Evolutionary conservation across 2,888 invertebrate species (phyloP), one percentile per base, ranked within the genome.

Genomic region (Athripsodes cinereus): DNA sequence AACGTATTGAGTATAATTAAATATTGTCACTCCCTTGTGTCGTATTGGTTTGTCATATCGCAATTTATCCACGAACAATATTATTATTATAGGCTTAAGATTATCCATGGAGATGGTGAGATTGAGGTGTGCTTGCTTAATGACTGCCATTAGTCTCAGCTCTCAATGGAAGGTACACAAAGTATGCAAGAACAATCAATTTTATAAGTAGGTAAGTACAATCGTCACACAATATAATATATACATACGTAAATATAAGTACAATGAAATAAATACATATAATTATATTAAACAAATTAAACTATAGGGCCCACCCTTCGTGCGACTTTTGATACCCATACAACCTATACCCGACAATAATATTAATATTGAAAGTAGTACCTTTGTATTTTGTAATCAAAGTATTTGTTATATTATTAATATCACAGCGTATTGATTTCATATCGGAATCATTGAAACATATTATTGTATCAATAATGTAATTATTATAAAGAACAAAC

Each of bases 91-190:
- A 20, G 18, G 21, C 22, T 40, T 26, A 13, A 40, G 40, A 40
- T n/a, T 40, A 40, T 40, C n/a, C 40, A 40, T 10, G 40, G 13
- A 3, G 40, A 40, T n/a, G 34, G 52, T 21, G 58, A 44, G 48
- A 50, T 35, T 44, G 61, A 61, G 58, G 61, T 59, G 61, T 61
- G 62, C 58, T 58, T 40, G 16, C 58, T 31, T 62, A 62, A 62
- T 40, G 16, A 40, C 40, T 40, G 40, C 13, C 16, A 40, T 40
- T 13, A n/a, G 40, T 40, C n/a, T 3, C 13, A 2, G 13, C 16
- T 40, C 40, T 16, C 40, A n/a, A 40, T 40, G 26, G 8, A n/a
- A n/a, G 40, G 40, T 16, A 40, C 40, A 26, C 26, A 26, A 26
- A 40, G n/a, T n/a, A 40, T 40, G 2, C 13, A 16, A 40, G 40